Evolutionary conservation across 2,113 vertebrate species (phyloP).

Genomic region (Lophius piscatorius): DNA sequence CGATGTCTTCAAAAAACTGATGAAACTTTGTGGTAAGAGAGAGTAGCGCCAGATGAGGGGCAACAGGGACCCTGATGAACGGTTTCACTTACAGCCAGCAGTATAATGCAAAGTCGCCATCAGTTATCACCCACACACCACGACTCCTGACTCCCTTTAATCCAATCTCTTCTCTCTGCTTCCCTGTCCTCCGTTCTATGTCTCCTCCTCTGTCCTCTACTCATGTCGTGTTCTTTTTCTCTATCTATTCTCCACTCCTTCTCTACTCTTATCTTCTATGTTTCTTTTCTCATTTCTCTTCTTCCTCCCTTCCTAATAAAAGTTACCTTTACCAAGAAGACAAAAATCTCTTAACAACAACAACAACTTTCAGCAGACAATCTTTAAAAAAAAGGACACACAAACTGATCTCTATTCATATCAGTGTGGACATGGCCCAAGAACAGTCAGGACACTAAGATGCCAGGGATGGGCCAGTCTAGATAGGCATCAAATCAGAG

Average conservation of each 20-base stretch:
- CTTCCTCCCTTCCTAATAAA: background rate
- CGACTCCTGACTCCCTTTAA: conserved; percentile 5
- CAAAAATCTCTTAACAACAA: too few species aligned
- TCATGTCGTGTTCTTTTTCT: background rate
- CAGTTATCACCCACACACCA: conserved; percentile 20
- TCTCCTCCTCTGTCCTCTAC: background rate
- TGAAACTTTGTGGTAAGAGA: conserved; percentile 30
- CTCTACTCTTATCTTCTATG: background rate
- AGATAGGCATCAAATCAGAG: conserved; percentile 68
- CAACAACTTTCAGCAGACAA: too few species aligned
- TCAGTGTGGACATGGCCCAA: background rate
- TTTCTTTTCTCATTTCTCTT: background rate
- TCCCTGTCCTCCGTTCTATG: background rate
- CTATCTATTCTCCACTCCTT: background rate
- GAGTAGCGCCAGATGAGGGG: conserved; percentile 28
- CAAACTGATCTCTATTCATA: background rate
- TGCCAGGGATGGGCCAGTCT: conserved; percentile 28
- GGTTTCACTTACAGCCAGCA: conserved; percentile 47
- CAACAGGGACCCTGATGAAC: conserved; percentile 57
- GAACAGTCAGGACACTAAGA: conserved; percentile 10
- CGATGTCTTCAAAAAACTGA: conserved; percentile 7
- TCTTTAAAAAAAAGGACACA: background rate
- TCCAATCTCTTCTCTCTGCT: background rate
- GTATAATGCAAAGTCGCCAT: conserved; percentile 63
- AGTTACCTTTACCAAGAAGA: too few species aligned